Base-by-base conservation (phyloP, 2,113 vertebrate genomes). In the Callipepla californica region DNA sequence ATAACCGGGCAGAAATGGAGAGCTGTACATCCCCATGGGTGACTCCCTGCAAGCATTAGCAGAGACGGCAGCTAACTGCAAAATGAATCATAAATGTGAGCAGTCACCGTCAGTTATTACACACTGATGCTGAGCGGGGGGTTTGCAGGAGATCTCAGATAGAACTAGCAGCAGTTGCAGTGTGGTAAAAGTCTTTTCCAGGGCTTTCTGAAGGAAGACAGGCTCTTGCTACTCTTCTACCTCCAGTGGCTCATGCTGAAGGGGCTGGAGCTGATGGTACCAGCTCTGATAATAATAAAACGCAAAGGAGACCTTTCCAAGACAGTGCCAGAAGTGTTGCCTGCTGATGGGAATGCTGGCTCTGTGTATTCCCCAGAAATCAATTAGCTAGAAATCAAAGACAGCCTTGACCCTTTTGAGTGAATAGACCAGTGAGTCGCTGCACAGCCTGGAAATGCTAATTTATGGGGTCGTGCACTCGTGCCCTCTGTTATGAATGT, bases 401-500 rank as follows among this genome's bases (percentile, higher is more conserved):
- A 25, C 28, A 74, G 23, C 45, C n/a, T 68, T 38, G 42, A 17
- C 32, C 20, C n/a, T 84, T 62, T 55, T 21, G 38, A 16, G 7
- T 8, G 25, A 61, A 15, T 66, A 13, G 23, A 81, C 8, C 73
- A 66, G 0, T 6, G 18, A 66, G 30, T 63, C 57, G 32, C 22
- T 72, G 34, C 13, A 13, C 22, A 82, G 58, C 55, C 62, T 61
- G 38, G 58, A 65, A 80, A 34, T 48, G 53, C 16, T 67, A 48
- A 8, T 2, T 44, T 53, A n/a, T 1, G 15, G 69, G n/a, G 26
- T 47, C n/a, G 40, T 1, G 4, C 5, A 9, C 25, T 51, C 11
- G 0, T 34, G 22, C 44, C 26, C 50, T 70, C 36, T 19, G 21
- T 51, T 63, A 20, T 1, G 8, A 6, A 7, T 4, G 9, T 48